Conservation (phyloP, 2,888 invertebrate genomes). For the Charanyca ferruginea region DNA sequence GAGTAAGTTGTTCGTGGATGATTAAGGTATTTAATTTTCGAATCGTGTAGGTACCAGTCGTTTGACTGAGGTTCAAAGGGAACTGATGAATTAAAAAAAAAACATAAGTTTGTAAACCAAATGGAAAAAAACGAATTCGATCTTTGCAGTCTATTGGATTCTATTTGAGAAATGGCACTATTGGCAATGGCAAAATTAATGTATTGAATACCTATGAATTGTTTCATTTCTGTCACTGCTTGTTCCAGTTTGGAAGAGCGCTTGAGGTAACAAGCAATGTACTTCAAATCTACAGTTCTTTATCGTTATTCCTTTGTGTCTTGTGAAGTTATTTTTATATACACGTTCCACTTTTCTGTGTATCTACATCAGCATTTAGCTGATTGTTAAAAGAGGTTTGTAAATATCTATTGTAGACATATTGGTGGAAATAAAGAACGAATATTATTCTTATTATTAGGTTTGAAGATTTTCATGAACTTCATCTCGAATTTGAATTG, state of each 20-base stretch:
- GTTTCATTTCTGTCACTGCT: constrained; percentile 20
- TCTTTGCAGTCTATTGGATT: too few relatives aligned
- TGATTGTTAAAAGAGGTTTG: constrained; percentile 1
- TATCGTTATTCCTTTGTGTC: constrained; percentile 40
- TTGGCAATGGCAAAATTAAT: neutral
- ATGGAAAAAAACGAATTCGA: too few relatives aligned
- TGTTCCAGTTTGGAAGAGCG: constrained; percentile 11
- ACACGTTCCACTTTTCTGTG: neutral
- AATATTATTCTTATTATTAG: neutral
- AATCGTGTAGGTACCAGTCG: too few relatives aligned
- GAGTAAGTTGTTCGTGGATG: too few relatives aligned
- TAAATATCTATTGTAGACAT: neutral
- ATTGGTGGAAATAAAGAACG: neutral
- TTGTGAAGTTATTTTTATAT: constrained; percentile 36
- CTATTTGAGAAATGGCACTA: too few relatives aligned
- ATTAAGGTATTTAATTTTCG: too few relatives aligned
- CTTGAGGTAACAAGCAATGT: constrained; percentile 50
- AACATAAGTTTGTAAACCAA: too few relatives aligned
- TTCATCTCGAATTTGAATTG: too few relatives aligned
- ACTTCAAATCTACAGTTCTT: constrained; percentile 42
- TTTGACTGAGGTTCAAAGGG: too few relatives aligned
- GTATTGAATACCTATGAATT: constrained; percentile 8
- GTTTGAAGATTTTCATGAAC: too few relatives aligned
- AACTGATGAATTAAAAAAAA: too few relatives aligned
- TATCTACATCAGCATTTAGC: neutral